Conservation (phyloP, 2,888 invertebrate genomes). For the Agonopterix heracliana region DNA sequence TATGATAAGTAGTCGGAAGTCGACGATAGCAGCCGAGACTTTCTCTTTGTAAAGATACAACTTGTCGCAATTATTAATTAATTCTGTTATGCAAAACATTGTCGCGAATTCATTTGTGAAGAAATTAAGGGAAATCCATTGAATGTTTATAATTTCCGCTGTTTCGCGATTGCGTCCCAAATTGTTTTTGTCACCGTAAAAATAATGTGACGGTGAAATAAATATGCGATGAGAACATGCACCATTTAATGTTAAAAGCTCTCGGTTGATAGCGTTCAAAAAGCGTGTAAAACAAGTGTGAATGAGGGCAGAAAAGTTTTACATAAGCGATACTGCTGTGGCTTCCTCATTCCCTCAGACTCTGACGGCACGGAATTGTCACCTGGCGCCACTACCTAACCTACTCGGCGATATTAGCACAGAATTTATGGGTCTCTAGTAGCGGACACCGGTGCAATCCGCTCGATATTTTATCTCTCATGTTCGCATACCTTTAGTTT, state of each 20-base stretch:
- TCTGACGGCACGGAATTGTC: constrained; percentile 12
- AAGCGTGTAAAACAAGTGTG: too few relatives aligned
- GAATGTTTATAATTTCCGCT: constrained; percentile 37
- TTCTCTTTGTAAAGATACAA: background rate
- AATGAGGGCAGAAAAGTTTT: too few relatives aligned
- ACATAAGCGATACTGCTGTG: too few relatives aligned
- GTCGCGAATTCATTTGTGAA: constrained; percentile 14
- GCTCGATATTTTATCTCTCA: constrained; percentile 15
- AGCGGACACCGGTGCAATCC: constrained; percentile 16
- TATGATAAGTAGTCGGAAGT: constrained; percentile 6
- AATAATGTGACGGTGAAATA: constrained; percentile 14
- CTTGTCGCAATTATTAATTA: constrained; percentile 2
- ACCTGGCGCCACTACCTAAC: constrained; percentile 25
- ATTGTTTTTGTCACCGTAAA: constrained; percentile 17
- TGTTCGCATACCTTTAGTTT: background rate
- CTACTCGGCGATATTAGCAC: constrained; percentile 28
- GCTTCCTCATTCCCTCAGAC: too few relatives aligned
- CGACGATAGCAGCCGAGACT: constrained; percentile 1
- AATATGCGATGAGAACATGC: background rate
- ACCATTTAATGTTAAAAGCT: too few relatives aligned
- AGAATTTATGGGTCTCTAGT: constrained; percentile 24
- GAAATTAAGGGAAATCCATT: constrained; percentile 28
- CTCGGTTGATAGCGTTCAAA: too few relatives aligned
- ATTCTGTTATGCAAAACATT: constrained; percentile 9
- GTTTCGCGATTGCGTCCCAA: constrained; percentile 11